Conservation (phyloP, 2,888 invertebrate genomes). For the Digitonthophagus gazella region DNA sequence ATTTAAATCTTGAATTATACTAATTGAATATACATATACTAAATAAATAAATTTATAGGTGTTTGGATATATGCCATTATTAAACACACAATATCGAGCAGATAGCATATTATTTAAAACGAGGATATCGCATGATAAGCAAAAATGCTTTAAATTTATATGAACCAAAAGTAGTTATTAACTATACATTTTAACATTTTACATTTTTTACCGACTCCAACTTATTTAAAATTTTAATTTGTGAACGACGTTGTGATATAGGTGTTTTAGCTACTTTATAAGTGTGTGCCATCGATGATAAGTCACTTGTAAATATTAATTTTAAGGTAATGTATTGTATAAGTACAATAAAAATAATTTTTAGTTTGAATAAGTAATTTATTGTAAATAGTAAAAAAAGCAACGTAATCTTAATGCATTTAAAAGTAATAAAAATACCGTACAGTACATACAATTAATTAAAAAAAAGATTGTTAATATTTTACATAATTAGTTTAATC, state of each 20-base stretch:
- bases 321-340: not conserved
- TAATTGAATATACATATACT: too few relatives aligned
- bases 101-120: conserved; percentile 99
- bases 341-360: not conserved
- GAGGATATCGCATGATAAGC: conserved; percentile 95
- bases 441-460: too few relatives aligned
- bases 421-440: too few relatives aligned
- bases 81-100: conserved; percentile 94
- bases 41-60: too few relatives aligned
- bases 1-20: too few relatives aligned
- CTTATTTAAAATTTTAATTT: not conserved
- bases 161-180: conserved; percentile 51
- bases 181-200: not conserved
- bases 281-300: not conserved
- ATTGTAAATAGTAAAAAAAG: too few relatives aligned
- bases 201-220: not conserved
- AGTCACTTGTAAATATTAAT: not conserved
- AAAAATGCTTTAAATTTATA: conserved; percentile 99
- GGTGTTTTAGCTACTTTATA: not conserved
- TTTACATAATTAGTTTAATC: too few relatives aligned
- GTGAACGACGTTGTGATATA: not conserved
- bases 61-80: conserved; percentile 96
- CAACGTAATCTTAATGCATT: too few relatives aligned
- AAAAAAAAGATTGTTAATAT: too few relatives aligned
- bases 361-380: too few relatives aligned